Conservation (phyloP, 2,888 invertebrate species). For the Pandemis cinnamomeana region DNA sequence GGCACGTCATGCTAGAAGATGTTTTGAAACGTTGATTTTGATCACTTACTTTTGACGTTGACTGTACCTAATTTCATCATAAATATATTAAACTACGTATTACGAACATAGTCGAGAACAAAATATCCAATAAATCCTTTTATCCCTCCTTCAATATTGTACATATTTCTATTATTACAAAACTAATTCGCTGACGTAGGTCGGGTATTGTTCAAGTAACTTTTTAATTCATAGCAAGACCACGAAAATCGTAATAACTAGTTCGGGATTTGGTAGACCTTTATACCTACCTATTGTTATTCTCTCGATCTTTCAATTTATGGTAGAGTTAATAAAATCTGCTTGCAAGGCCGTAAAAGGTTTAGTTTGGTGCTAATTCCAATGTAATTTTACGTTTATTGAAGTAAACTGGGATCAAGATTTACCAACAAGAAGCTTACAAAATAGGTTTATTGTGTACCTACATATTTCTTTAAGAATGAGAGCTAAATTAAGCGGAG, state of each 20-base stretch:
- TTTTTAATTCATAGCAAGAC: background rate
- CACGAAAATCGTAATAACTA: slow-evolving; percentile 6
- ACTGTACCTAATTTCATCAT: background rate
- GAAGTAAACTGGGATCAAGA: too few species aligned
- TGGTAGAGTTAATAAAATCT: too few species aligned
- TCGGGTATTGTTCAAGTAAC: slow-evolving; percentile 5
- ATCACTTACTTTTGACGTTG: too few species aligned
- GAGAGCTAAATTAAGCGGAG: background rate
- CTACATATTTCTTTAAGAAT: background rate
- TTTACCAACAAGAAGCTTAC: too few species aligned
- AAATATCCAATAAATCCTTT: slow-evolving; percentile 25
- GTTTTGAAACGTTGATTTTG: too few species aligned
- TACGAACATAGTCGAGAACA: slow-evolving; percentile 17
- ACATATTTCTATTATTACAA: slow-evolving; percentile 10
- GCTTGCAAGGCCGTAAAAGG: too few species aligned
- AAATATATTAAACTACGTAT: slow-evolving; percentile 7
- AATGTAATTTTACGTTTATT: too few species aligned
- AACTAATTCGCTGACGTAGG: slow-evolving; percentile 9
- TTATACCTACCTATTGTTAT: background rate
- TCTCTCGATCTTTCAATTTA: too few species aligned
- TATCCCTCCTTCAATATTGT: slow-evolving; percentile 19
- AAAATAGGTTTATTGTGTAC: background rate
- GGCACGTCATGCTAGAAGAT: too few species aligned
- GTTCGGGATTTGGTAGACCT: background rate
- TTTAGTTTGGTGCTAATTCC: too few species aligned